Evolutionary conservation across 2,888 invertebrate species (phyloP), one percentile per base, ranked within the genome.

Genomic region (Prosapia bicincta): DNA sequence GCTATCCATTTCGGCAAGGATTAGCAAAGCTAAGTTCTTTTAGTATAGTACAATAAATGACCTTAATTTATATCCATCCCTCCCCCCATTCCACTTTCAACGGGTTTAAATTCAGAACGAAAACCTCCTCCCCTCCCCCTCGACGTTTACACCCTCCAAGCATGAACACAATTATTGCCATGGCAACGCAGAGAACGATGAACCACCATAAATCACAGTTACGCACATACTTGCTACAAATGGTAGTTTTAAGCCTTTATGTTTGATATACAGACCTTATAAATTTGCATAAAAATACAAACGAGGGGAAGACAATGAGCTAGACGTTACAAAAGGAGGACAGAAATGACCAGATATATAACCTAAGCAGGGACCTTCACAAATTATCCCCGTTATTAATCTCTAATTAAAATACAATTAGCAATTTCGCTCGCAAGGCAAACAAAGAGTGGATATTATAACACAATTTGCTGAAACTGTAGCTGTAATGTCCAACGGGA

Each of bases 181-280:
- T 72, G 32, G 72, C 72, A 72, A 72, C 72, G 26, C 66, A 72
- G 28, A 66, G 66, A 66, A 72, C 65, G 72, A 72, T 72, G 72
- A 72, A 72, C 66, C 30, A 32, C 30, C 72, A 72, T 72, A 72
- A 72, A 72, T 72, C 72, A 72, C 66, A 66, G 30, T 28, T 72
- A 72, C 26, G 28, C 20, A 28, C 69, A 26, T 25, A 25, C 69
- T 30, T 10, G 20, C 20, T 26, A 30, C 69, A 26, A 30, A 23
- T 26, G 69, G 26, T 26, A 9, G 69, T 26, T 69, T 26, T 25
- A 26, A 30, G 69, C 26, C 26, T 30, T 25, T 69, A 30, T 26
- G 69, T 54, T 54, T 54, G 54, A 54, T 69, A 30, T 69, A 69
- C 26, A 30, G 69, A 69, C 69, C 30, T 69, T 69, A 69, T 69